These are phyloP conservation scores for Lamprologus callipterus DNA, from an alignment of 2,113 vertebrate genomes.

Conservation along the genomic window DNA sequence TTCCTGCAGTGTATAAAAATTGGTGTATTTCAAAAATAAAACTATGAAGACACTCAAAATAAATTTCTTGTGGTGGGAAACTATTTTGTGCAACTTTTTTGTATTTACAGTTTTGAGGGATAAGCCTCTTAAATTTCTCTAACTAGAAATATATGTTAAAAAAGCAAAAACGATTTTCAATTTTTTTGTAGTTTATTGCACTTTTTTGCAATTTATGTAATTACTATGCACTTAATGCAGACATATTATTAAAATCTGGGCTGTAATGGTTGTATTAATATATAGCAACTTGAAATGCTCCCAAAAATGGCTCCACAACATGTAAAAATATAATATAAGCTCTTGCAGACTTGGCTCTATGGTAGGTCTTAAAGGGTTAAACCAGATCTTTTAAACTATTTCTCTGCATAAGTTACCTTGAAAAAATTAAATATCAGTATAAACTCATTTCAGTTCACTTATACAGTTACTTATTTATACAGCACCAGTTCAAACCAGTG, in stretches of 20 bases:
- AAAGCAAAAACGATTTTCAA: accelerated
- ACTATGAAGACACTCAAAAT: no score
- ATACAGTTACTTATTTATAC: background rate
- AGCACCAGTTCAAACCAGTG: background rate
- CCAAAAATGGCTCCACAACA: accelerated
- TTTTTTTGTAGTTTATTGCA: no score
- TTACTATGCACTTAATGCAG: no score
- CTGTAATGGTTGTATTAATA: accelerated
- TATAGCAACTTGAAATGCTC: no score
- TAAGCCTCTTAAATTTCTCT: no score
- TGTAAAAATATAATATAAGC: no score
- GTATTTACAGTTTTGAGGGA: no score
- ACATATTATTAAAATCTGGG: accelerated
- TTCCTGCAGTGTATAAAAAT: accelerated
- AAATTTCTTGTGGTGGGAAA: no score
- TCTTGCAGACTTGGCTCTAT: accelerated
- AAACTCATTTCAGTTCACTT: background rate
- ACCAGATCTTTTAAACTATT: background rate
- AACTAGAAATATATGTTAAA: no score
- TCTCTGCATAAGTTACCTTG: background rate
- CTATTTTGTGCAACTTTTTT: no score
- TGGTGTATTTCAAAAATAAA: no score
- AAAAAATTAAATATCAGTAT: background rate
- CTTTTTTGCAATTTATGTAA: no score
- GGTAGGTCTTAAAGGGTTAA: background rate